Evolutionary conservation across 2,113 vertebrate genomes (phyloP), one percentile per base, ranked within the genome.

Genomic region (Hypomesus transpacificus): DNA sequence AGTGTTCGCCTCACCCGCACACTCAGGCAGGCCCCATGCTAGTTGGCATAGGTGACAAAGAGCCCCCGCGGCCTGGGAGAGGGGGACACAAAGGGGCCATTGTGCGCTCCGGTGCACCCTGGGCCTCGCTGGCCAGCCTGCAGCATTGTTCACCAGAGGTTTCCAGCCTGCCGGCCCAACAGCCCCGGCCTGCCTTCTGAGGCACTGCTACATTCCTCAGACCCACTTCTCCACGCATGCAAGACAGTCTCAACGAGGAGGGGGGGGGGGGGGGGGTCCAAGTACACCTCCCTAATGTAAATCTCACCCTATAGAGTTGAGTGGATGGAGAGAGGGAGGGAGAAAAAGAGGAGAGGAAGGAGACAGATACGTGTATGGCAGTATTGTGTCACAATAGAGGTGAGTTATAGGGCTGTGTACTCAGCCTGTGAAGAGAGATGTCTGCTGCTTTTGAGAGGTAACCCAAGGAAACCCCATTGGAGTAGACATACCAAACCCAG

Each of bases 11-110:
- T 28, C 26, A 34, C 73, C 20, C 80, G 75, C 82, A 80, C 11
- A 67, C 66, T 75, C 54, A 62, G 80, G 50, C 74, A 79, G 87
- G 87, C 86, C 85, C 78, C 86, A 85, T 85, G 80, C 77, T 82
- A 84, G 81, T 73, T 91, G 90, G 86, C 88, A 89, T 81, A 77
- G 86, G 74, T 73, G 80, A 87, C 77, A 81, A 87, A 78, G 86
- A 83, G 85, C 84, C 86, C 84, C 51, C 77, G 84, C 84, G 79
- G 86, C 77, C 83, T 80, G 80, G 76, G 84, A 83, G 79, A 80
- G 81, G 50, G 50, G 67, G 77, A 82, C 51, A 92, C 89, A 93
- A 92, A 89, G 87, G 83, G 61, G 74, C 78, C 82, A 87, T 92
- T 87, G 83, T 89, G 78, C 34, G 62, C 80, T 75, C 69, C 78